phyloP scores from a whole-genome alignment of 2,888 invertebrate genomes.

The Alsophila aescularia region DNA sequence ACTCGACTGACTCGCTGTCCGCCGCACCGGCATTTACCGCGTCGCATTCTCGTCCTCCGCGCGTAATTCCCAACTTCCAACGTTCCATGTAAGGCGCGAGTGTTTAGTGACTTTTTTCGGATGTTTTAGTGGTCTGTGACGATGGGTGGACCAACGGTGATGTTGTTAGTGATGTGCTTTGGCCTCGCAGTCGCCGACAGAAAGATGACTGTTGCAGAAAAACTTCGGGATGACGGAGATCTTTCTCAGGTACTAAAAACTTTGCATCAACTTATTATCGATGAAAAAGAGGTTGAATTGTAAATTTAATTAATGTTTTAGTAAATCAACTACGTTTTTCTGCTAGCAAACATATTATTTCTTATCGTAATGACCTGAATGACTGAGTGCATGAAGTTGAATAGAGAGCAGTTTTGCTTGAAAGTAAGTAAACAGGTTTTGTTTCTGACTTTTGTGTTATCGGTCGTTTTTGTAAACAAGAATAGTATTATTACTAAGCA shows the following conservation, averaged over 20 bases:
- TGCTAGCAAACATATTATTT: background rate
- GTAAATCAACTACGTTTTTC: background rate
- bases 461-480: slow-evolving; percentile 4
- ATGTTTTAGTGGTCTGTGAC: slow-evolving; percentile 53
- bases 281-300: background rate
- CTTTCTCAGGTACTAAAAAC: slow-evolving; percentile 86
- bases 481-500: background rate
- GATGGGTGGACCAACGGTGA: slow-evolving; percentile 71
- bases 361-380: slow-evolving; percentile 7
- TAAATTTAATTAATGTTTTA: background rate
- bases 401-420: background rate
- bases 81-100: slow-evolving; percentile 66
- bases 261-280: slow-evolving; percentile 48
- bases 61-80: slow-evolving; percentile 44
- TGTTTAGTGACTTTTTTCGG: slow-evolving; percentile 63
- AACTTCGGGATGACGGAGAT: slow-evolving; percentile 86
- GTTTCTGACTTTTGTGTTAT: slow-evolving; percentile 8
- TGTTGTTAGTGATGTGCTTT: slow-evolving; percentile 71
- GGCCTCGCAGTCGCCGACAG: slow-evolving; percentile 63
- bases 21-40: slow-evolving; percentile 68
- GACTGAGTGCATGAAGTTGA: slow-evolving; percentile 1
- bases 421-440: slow-evolving; percentile 13
- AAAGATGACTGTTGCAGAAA: slow-evolving; percentile 85
- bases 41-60: slow-evolving; percentile 58
- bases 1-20: slow-evolving; percentile 57